phyloP scores from a whole-genome alignment of 2,113 vertebrate genomes.

The Coptodon rendalli region DNA sequence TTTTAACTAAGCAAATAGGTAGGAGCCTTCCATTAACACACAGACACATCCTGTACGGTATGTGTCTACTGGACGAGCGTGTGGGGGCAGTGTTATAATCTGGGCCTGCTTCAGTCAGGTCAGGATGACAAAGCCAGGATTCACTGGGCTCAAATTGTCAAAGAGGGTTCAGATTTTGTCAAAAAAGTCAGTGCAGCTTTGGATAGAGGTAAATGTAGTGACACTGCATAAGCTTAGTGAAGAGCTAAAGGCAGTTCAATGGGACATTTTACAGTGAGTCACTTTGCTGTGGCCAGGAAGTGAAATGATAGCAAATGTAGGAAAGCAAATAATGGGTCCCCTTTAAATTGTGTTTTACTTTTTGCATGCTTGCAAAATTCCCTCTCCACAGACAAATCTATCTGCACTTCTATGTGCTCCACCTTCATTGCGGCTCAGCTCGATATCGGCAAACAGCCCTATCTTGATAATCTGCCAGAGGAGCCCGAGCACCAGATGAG shows the following conservation, averaged over 20 bases:
- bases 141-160: not conserved
- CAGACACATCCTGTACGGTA: not conserved
- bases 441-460: constrained; percentile 90
- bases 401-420: not conserved
- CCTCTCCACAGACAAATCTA: not conserved
- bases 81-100: not conserved
- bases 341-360: not conserved
- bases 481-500: constrained; percentile 91
- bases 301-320: not conserved
- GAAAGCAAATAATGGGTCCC: not conserved
- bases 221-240: not conserved
- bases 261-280: not conserved
- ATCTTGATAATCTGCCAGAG: constrained; percentile 99
- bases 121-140: not conserved
- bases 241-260: not conserved
- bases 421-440: constrained; percentile 96
- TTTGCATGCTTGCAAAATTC: not conserved
- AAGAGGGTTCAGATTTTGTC: not conserved
- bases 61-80: not conserved
- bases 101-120: not conserved
- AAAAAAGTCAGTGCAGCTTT: not conserved
- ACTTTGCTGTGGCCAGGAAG: not conserved
- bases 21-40: not conserved
- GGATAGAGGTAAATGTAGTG: not conserved
- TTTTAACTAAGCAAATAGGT: not conserved